A percentile compares a stretch with the other conserved stretches of the same genome.
These are phyloP conservation scores for Galeruca laticollis DNA, from an alignment of 2,888 invertebrate species.

Conservation along the genomic window DNA sequence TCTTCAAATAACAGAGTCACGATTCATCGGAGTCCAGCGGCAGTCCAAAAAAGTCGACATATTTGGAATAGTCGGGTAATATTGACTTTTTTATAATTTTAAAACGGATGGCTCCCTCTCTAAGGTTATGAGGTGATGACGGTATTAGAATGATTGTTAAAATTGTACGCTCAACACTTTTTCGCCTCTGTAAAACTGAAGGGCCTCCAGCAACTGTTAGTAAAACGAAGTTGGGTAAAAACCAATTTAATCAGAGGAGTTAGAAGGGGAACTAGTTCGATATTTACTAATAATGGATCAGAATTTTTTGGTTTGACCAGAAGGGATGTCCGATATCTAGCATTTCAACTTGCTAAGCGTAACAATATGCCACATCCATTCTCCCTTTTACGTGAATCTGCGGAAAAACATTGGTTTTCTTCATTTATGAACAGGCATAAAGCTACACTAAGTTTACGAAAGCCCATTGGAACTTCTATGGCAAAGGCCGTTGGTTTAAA, in stretches of 20 bases:
- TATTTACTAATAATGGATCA: slow-evolving; percentile 35
- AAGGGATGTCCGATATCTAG: slow-evolving; percentile 38
- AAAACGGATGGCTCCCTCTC: too few species aligned
- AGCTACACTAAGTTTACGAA: slow-evolving; percentile 34
- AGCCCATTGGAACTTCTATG: slow-evolving; percentile 39
- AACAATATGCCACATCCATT: slow-evolving; percentile 39
- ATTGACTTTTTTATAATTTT: too few species aligned
- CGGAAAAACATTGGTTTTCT: slow-evolving; percentile 43
- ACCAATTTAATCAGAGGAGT: slow-evolving; percentile 12
- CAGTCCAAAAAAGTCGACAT: too few species aligned
- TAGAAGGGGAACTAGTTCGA: slow-evolving; percentile 32
- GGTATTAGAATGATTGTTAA: neutral
- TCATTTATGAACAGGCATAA: slow-evolving; percentile 39
- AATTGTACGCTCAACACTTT: slow-evolving; percentile 25
- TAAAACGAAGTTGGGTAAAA: slow-evolving; percentile 33
- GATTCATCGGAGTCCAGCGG: too few species aligned
- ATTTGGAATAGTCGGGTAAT: too few species aligned
- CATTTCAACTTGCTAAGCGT: slow-evolving; percentile 38
- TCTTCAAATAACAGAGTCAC: too few species aligned
- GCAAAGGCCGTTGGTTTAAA: slow-evolving; percentile 40
- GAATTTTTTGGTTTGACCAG: slow-evolving; percentile 41
- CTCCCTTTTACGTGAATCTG: slow-evolving; percentile 32
- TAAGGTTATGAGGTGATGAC: too few species aligned
- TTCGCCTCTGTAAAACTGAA: slow-evolving; percentile 29
- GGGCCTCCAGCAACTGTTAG: slow-evolving; percentile 19